Percentiles rank a stretch among this genome's conserved stretches.
Evolutionary conservation across 2,113 vertebrate genomes (phyloP).

Genomic region (Neomonachus schauinslandi): DNA sequence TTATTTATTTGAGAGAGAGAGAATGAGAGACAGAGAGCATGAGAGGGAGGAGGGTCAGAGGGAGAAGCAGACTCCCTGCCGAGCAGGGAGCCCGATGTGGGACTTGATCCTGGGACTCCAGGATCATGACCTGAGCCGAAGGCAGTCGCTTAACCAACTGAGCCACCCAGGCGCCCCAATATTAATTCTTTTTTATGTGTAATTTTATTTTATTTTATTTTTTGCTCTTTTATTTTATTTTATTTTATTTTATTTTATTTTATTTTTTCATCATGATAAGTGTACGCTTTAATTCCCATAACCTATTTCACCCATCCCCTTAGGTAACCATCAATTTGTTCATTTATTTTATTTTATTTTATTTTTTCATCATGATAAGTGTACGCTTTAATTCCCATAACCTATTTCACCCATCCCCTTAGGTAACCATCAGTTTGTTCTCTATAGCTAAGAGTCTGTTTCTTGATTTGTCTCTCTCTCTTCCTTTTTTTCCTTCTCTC

Average conservation of each 20-base stretch:
- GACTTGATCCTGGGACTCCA: too few species aligned
- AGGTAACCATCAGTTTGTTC: background rate
- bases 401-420: background rate
- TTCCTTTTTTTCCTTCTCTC: background rate
- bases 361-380: background rate
- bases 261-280: background rate
- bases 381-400: background rate
- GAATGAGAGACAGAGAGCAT: too few species aligned
- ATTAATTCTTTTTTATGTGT: background rate
- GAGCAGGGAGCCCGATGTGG: too few species aligned
- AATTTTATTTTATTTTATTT: background rate
- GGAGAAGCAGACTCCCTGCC: too few species aligned
- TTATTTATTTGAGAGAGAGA: too few species aligned
- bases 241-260: background rate
- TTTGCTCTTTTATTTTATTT: background rate
- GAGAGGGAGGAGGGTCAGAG: too few species aligned
- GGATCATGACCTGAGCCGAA: too few species aligned
- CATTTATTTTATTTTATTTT: background rate
- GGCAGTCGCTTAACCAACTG: too few species aligned
- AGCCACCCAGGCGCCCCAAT: background rate
- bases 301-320: background rate
- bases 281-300: background rate
- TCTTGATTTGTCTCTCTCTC: background rate
- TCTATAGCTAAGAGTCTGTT: background rate
- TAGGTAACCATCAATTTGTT: background rate